Conservation (phyloP, 2,797 vertebrate genomes). For the Lophius americanus region DNA sequence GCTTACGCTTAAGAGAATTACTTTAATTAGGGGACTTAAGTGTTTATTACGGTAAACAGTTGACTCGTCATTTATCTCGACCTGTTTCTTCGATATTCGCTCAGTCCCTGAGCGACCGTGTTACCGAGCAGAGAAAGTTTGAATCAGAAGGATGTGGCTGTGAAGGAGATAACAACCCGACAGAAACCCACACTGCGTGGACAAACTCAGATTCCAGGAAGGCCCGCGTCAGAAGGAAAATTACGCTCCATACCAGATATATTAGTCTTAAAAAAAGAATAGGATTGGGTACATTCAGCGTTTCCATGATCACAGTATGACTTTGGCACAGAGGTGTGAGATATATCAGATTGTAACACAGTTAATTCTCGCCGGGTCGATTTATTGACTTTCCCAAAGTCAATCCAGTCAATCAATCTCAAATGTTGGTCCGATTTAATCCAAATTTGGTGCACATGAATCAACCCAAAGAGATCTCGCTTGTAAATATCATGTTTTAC, state of each 20-base stretch:
- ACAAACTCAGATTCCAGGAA: not conserved
- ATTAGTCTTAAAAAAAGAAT: too few relatives aligned
- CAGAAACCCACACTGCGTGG: not conserved
- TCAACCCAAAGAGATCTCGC: too few relatives aligned
- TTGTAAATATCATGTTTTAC: too few relatives aligned
- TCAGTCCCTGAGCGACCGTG: not conserved
- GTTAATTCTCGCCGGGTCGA: too few relatives aligned
- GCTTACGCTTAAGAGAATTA: too few relatives aligned
- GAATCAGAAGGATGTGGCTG: not conserved
- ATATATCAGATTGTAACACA: not conserved
- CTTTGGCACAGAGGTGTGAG: not conserved
- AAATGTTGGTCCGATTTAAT: too few relatives aligned
- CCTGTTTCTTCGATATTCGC: not conserved
- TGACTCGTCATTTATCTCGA: too few relatives aligned
- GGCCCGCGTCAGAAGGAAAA: slow-evolving; percentile 32
- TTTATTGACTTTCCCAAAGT: not conserved
- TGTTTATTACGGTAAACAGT: too few relatives aligned
- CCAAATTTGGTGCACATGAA: too few relatives aligned
- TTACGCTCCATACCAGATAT: not conserved
- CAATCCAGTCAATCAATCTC: too few relatives aligned
- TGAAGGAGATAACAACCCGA: not conserved
- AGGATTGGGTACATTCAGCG: too few relatives aligned
- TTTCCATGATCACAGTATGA: not conserved
- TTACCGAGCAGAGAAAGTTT: slow-evolving; percentile 12
- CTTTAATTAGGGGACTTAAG: too few relatives aligned